A percentile compares a stretch with the other conserved stretches of the same genome.
phyloP scores from a whole-genome alignment of 2,797 vertebrate genomes.

The Podarcis siculus region DNA sequence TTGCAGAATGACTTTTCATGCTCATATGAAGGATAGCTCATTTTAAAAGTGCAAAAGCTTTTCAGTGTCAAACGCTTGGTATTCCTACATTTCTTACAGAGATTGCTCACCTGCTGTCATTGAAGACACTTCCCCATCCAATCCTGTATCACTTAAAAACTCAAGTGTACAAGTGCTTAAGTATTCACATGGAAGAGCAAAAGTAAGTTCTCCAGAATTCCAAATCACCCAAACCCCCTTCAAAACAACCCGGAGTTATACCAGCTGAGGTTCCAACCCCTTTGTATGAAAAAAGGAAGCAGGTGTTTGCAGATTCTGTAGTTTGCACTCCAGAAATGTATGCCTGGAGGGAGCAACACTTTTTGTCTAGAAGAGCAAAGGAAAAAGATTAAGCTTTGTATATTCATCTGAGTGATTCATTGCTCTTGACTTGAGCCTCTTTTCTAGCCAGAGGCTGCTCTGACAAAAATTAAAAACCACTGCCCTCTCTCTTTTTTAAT shows the following conservation, averaged over 20 bases:
- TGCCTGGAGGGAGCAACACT: slow-evolving; percentile 68
- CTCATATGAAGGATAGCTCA: background rate
- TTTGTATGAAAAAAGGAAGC: slow-evolving; percentile 59
- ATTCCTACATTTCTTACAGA: background rate
- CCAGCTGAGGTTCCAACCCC: slow-evolving; percentile 58
- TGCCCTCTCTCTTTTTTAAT: slow-evolving; percentile 56
- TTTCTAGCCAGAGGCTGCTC: slow-evolving; percentile 71
- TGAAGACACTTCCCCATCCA: slow-evolving; percentile 46
- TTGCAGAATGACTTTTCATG: background rate
- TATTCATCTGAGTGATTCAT: slow-evolving; percentile 68
- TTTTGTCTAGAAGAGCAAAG: slow-evolving; percentile 66
- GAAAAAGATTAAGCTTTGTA: slow-evolving; percentile 71
- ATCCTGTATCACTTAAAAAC: slow-evolving; percentile 63
- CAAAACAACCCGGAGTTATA: slow-evolving; percentile 58
- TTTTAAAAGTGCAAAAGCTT: background rate
- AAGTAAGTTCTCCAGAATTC: slow-evolving; percentile 54
- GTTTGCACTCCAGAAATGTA: slow-evolving; percentile 62
- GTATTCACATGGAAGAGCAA: slow-evolving; percentile 42
- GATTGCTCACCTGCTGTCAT: slow-evolving; percentile 22
- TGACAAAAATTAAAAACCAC: slow-evolving; percentile 75
- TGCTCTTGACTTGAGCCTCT: slow-evolving; percentile 60
- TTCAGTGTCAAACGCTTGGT: background rate
- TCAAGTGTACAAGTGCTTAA: too few relatives aligned
- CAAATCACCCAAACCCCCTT: slow-evolving; percentile 53
- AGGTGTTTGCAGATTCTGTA: slow-evolving; percentile 71